Evolutionary conservation across 2,113 vertebrate genomes (phyloP).

Genomic region (Festucalex cinctus): DNA sequence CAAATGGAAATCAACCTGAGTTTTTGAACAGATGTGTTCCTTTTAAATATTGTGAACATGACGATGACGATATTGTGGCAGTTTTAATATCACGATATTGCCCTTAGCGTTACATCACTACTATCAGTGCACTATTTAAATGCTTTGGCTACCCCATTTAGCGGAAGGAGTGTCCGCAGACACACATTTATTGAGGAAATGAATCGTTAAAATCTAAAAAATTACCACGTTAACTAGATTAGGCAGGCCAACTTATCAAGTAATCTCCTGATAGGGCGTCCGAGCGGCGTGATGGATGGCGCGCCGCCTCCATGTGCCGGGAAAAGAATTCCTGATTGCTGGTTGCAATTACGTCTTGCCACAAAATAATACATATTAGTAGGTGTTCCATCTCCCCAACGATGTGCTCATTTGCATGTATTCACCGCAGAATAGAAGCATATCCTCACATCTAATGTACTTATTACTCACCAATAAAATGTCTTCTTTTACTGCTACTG

Average conservation of each 20-base stretch:
- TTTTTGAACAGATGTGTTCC: too few relatives aligned
- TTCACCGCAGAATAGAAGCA: not conserved
- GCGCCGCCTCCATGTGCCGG: conserved; percentile 28
- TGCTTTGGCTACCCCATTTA: conserved; percentile 15
- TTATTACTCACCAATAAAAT: not conserved
- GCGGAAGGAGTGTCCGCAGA: conserved; percentile 14
- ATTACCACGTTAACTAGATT: conserved; percentile 60
- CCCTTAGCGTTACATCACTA: too few relatives aligned
- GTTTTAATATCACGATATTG: too few relatives aligned
- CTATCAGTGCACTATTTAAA: too few relatives aligned
- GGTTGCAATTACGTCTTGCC: conserved; percentile 49
- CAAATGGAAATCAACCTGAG: too few relatives aligned
- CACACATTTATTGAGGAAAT: conserved; percentile 36
- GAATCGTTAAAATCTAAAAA: conserved; percentile 56
- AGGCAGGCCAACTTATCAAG: conserved; percentile 67
- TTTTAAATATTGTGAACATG: too few relatives aligned
- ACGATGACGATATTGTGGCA: too few relatives aligned
- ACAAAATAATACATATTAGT: conserved; percentile 45
- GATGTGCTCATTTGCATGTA: conserved; percentile 20
- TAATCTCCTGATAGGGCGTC: conserved; percentile 62
- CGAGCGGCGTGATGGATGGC: conserved; percentile 61
- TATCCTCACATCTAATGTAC: not conserved
- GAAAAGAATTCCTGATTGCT: conserved; percentile 63
- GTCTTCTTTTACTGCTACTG: not conserved
- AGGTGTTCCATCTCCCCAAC: conserved; percentile 24